A percentile compares a stretch with the other conserved stretches of the same genome.
These are phyloP conservation scores for Melospiza georgiana DNA, from an alignment of 2,113 vertebrate species.

Conservation along the genomic window DNA sequence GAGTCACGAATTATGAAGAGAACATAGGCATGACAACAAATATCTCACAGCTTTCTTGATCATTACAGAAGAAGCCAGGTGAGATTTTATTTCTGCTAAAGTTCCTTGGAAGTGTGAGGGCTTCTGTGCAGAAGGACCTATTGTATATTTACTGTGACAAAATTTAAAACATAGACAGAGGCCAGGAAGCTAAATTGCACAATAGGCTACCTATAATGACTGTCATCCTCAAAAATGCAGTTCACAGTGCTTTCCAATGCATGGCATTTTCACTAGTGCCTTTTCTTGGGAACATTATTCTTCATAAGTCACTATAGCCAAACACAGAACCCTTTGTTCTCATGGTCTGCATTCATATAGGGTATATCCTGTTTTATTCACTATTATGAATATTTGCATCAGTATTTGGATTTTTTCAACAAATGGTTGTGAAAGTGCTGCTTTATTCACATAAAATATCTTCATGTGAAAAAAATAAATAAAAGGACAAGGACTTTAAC, in stretches of 20 bases:
- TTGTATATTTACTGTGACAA: background rate
- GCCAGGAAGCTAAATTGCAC: background rate
- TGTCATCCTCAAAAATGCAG: background rate
- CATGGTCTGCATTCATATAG: background rate
- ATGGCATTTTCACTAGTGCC: background rate
- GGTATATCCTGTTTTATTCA: background rate
- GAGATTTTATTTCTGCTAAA: background rate
- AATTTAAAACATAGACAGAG: background rate
- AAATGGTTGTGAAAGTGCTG: background rate
- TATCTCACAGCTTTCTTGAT: background rate
- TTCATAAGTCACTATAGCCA: background rate
- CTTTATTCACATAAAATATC: background rate
- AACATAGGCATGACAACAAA: background rate
- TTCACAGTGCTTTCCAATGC: background rate
- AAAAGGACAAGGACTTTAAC: background rate
- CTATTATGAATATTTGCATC: fast-evolving
- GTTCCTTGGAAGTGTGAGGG: background rate
- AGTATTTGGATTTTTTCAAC: background rate
- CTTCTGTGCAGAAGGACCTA: background rate
- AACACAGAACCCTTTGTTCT: background rate
- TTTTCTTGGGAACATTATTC: background rate
- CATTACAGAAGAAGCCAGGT: background rate
- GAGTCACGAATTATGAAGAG: background rate
- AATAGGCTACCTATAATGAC: background rate
- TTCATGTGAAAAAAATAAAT: background rate